Evolutionary conservation across 1,140 invertebrate species (phyloP), one percentile per base, ranked within the genome.

Genomic region (Atopsyche davidsoni): DNA sequence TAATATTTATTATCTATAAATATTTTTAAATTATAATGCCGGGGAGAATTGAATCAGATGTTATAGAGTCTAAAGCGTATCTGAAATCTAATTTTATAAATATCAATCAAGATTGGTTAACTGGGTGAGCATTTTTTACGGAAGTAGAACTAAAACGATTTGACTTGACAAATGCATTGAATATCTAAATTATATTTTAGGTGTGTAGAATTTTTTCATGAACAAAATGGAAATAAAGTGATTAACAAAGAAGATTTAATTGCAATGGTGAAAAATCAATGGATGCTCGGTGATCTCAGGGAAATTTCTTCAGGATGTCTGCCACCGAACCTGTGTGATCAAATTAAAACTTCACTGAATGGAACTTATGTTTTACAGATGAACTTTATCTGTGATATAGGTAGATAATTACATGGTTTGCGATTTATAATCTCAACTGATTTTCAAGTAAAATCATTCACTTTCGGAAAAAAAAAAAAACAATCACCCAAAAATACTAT

Each of bases 241-340:
- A 59, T 62, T 9, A 65, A 35, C 36, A 59, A 60, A 40, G 43
- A 41, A 14, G 62, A 70, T 21, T 61, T 74, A 23, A 58, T 67
- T 51, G 57, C 57, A 3, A 52, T 65, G 41, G 68, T 69, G 4
- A 68, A 62, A 47, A 65, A 69, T 34, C 71, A 74, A 48, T 74
- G 71, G 71, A 43, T 74, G 3, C 53, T 74, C n/a, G 67, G 70
- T 59, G 65, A 73, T 51, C 52, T 74, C n/a, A 66, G 59, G 19
- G 64, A 70, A 2, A 68, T 72, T 31, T 68, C 64, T 21, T 66
- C 69, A 0, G 72, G 70, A 1, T 70, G 59, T 14, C 44, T 74
- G 4, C 72, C 70, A 0, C 24, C 49, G 1, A 65, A 68, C 44
- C 40, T 74, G 2, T 63, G 51, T 9, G 50, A 49, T 35, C 40